Evolutionary conservation across 2,888 invertebrate genomes (phyloP).

Genomic region (Polydrusus cervinus): DNA sequence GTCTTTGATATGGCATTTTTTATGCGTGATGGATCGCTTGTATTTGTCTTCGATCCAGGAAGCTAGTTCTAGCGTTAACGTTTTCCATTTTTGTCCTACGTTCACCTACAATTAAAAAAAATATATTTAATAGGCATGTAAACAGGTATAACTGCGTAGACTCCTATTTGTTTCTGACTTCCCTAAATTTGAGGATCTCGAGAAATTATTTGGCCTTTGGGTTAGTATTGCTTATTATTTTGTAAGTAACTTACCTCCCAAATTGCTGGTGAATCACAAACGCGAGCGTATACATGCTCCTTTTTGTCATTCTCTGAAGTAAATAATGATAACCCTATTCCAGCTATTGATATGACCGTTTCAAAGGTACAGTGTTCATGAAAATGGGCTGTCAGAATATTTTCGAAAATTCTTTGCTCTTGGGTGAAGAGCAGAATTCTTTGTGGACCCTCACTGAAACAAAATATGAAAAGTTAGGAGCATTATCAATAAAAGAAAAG

Average conservation of each 20-base stretch:
- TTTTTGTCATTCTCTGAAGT: constrained; percentile 68
- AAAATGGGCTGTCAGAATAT: constrained; percentile 76
- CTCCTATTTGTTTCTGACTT: too few relatives aligned
- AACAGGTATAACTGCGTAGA: too few relatives aligned
- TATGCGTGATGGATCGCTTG: constrained; percentile 68
- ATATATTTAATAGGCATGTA: not conserved
- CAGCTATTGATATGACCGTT: constrained; percentile 80
- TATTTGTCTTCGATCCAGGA: constrained; percentile 90
- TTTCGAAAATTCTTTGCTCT: constrained; percentile 80
- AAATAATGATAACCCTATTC: constrained; percentile 78
- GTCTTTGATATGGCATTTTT: constrained; percentile 84
- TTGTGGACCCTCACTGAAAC: constrained; percentile 77
- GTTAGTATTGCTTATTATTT: too few relatives aligned
- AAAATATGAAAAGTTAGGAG: not conserved
- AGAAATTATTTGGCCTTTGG: too few relatives aligned
- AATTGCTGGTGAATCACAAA: constrained; percentile 81
- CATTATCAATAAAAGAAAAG: too few relatives aligned
- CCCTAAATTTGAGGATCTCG: too few relatives aligned
- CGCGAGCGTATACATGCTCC: constrained; percentile 81
- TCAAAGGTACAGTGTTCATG: constrained; percentile 82
- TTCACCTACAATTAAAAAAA: constrained; percentile 66
- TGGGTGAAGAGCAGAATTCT: constrained; percentile 84
- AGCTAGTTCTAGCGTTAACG: constrained; percentile 82
- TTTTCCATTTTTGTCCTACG: constrained; percentile 86
- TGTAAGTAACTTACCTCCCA: constrained; percentile 79